Evolutionary conservation across 2,888 invertebrate species (phyloP).

Genomic region (Poecilobothrus nobilitatus): DNA sequence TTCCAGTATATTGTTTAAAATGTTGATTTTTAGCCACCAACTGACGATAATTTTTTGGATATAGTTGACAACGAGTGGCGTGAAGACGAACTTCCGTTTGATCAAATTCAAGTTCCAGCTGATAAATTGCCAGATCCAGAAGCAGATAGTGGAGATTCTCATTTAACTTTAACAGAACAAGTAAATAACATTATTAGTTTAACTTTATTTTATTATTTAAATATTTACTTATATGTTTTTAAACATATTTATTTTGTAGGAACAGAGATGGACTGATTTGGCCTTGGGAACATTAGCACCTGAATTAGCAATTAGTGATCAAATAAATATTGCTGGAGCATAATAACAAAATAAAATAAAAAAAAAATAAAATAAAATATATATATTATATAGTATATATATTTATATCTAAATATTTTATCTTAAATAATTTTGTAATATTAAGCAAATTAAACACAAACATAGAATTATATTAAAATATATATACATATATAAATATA

Average conservation of each 20-base stretch:
- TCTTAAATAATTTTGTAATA: no score
- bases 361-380: constrained; percentile 14
- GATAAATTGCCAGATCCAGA: constrained; percentile 88
- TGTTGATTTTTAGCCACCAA: constrained; percentile 31
- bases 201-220: background rate
- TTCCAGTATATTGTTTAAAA: background rate
- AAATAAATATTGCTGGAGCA: constrained; percentile 38
- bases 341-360: constrained; percentile 25
- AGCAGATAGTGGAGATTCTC: constrained; percentile 84
- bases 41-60: constrained; percentile 42
- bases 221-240: constrained; percentile 11
- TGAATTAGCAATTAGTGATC: constrained; percentile 40
- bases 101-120: constrained; percentile 76
- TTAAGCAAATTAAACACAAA: constrained; percentile 16
- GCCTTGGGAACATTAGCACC: constrained; percentile 46
- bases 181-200: constrained; percentile 49
- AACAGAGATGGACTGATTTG: constrained; percentile 58
- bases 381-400: no score
- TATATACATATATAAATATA: constrained; percentile 18
- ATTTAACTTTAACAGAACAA: constrained; percentile 80
- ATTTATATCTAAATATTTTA: background rate
- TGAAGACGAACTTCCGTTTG: constrained; percentile 70
- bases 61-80: constrained; percentile 74
- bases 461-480: constrained; percentile 22
- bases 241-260: constrained; percentile 41